Base-by-base conservation (phyloP, 2,797 vertebrate genomes). In the Rhinoraja longicauda region DNA sequence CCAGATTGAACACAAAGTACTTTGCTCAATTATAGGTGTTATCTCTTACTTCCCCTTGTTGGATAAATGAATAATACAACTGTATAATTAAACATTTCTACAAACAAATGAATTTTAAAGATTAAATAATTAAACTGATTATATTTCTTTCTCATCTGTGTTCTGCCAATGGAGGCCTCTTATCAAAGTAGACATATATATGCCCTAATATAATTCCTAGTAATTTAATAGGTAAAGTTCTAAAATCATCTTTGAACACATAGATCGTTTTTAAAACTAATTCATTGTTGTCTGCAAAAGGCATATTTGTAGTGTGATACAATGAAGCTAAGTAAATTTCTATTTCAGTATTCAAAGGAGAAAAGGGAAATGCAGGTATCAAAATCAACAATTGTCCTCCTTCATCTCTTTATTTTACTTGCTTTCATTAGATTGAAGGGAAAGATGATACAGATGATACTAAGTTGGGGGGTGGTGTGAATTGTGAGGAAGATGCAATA, bases 221-320 rank as follows among this genome's bases (percentile, higher is more conserved):
- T 12, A 29, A 29, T 75, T 75, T 10, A n/a, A 29, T 2, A 9
- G 73, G n/a, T 29, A 75, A 75, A n/a, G n/a, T 75, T 75, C 73
- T 75, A 75, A 73, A 75, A 29, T 75, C 73, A n/a, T 75, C 73
- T 75, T 75, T 5, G 7, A 75, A 75, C 73, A 75, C n/a, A n/a
- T 29, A 75, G 12, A n/a, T 75, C 29, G n/a, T n/a, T 75, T 75
- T n/a, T 1, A 75, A 75, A 75, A n/a, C 8, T 9, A 26, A 75
- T 75, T 75, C 75, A 75, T n/a, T 75, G 73, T 75, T 75, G 73
- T 29, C 73, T 75, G 73, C n/a, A 75, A 75, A 75, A 75, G 73
- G 21, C 73, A 75, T 29, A 75, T 75, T 75, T 75, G n/a, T n/a
- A n/a, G 26, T 75, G 26, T 75, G 26, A 12, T 29, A 29, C 26